Evolutionary conservation across 2,113 vertebrate species (phyloP).

Genomic region (Pterocles gutturalis): DNA sequence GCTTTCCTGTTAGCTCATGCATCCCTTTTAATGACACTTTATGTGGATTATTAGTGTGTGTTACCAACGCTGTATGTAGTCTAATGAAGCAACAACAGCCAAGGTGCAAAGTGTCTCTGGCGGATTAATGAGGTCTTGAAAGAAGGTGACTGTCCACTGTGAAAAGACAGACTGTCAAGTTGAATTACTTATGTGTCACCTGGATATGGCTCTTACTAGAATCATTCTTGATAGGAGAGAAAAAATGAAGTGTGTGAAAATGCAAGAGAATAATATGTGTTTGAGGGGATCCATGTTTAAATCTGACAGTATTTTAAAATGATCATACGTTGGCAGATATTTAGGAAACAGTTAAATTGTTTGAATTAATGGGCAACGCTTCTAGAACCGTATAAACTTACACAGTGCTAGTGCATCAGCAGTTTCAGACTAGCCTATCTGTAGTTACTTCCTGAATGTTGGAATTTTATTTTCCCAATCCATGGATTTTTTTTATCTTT

Average conservation of each 20-base stretch:
- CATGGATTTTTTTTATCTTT: background rate
- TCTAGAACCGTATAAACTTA: background rate
- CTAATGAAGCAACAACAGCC: conserved; percentile 43
- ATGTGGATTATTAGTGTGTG: background rate
- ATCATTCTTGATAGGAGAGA: background rate
- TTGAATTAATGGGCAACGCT: background rate
- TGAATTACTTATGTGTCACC: background rate
- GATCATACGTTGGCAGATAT: background rate
- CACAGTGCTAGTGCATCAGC: background rate
- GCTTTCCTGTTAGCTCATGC: background rate
- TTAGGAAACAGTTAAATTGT: background rate
- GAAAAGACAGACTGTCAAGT: background rate
- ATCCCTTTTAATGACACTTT: background rate
- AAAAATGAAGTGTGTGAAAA: background rate
- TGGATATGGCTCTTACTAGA: background rate
- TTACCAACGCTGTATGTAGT: background rate
- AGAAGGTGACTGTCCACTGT: background rate
- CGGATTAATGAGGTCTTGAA: conserved; percentile 43
- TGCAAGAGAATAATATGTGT: background rate
- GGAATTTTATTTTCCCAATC: background rate
- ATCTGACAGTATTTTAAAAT: background rate
- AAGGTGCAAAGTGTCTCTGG: background rate
- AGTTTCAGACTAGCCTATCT: background rate
- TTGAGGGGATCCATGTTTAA: background rate
- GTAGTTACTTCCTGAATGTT: background rate